A percentile compares a stretch with the other conserved stretches of the same genome.
These are phyloP conservation scores for Phycodurus eques DNA, from an alignment of 2,113 vertebrate genomes.

Conservation along the genomic window DNA sequence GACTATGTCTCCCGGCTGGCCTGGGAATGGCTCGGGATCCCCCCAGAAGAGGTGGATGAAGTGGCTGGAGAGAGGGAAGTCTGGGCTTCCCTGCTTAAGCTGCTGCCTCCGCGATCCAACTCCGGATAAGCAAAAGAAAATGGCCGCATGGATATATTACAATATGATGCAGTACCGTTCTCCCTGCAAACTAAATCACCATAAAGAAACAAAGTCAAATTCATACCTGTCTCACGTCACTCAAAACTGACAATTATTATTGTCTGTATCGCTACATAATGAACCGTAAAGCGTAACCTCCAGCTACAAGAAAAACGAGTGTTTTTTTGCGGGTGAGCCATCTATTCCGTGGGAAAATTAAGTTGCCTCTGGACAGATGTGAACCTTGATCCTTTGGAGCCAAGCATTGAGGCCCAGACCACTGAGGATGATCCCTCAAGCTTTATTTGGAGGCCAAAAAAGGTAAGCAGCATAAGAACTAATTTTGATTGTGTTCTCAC, in stretches of 20 bases:
- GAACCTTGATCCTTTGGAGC: conserved; percentile 53
- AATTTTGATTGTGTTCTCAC: conserved; percentile 22
- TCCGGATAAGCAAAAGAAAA: too few relatives aligned
- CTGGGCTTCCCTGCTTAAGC: too few relatives aligned
- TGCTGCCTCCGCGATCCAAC: too few relatives aligned
- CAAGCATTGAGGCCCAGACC: conserved; percentile 46
- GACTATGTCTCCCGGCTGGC: too few relatives aligned
- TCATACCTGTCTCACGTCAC: not conserved
- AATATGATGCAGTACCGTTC: too few relatives aligned
- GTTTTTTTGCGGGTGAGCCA: conserved; percentile 24
- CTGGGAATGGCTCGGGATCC: too few relatives aligned
- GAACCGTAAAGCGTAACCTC: not conserved
- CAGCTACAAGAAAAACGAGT: conserved; percentile 2
- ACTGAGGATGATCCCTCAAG: conserved; percentile 37
- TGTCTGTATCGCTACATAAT: not conserved
- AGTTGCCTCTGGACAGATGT: conserved; percentile 42
- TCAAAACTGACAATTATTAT: not conserved
- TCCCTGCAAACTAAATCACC: not conserved
- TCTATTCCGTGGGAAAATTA: conserved; percentile 52
- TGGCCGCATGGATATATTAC: too few relatives aligned
- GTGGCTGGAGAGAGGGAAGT: too few relatives aligned
- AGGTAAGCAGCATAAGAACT: conserved; percentile 17
- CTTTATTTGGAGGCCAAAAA: conserved; percentile 29
- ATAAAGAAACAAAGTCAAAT: not conserved
- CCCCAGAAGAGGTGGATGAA: too few relatives aligned